phyloP scores from a whole-genome alignment of 2,113 vertebrate genomes.

The Lagenorhynchus albirostris region DNA sequence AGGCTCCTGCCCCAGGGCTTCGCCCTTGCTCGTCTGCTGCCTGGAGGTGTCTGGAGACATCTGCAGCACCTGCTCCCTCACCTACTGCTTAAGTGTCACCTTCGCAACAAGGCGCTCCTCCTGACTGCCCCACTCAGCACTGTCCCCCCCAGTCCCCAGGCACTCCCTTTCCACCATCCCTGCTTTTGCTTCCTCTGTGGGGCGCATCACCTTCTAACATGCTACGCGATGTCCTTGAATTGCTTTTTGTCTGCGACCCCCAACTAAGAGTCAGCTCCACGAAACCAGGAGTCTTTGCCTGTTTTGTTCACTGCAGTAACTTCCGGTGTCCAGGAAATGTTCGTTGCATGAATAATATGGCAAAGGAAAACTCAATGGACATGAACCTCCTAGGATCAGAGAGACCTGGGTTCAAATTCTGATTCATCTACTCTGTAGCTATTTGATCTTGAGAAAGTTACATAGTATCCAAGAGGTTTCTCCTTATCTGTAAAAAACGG shows the following conservation, averaged over 20 bases:
- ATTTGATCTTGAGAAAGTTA: neutral
- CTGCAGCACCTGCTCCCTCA: neutral
- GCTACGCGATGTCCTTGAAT: rapidly evolving
- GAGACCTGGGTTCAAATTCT: neutral
- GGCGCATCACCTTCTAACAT: rapidly evolving
- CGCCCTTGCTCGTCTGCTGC: rapidly evolving
- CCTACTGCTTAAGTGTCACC: no score
- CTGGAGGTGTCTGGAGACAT: neutral
- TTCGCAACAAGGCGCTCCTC: neutral
- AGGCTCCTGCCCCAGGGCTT: neutral
- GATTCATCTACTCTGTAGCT: neutral
- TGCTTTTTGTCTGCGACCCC: neutral
- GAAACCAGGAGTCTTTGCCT: neutral
- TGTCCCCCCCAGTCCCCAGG: rapidly evolving
- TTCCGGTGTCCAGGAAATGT: no score
- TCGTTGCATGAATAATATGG: neutral
- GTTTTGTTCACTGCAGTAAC: neutral
- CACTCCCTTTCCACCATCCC: rapidly evolving
- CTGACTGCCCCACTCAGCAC: neutral
- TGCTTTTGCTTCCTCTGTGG: neutral
- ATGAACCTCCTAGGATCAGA: neutral
- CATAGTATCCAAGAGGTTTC: neutral
- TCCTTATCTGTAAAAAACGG: neutral
- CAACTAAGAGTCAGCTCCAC: neutral
- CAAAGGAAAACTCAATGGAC: neutral